Percentiles rank a stretch among this genome's conserved stretches.
phyloP scores from a whole-genome alignment of 2,888 invertebrate species.

The Miltochrista miniata region DNA sequence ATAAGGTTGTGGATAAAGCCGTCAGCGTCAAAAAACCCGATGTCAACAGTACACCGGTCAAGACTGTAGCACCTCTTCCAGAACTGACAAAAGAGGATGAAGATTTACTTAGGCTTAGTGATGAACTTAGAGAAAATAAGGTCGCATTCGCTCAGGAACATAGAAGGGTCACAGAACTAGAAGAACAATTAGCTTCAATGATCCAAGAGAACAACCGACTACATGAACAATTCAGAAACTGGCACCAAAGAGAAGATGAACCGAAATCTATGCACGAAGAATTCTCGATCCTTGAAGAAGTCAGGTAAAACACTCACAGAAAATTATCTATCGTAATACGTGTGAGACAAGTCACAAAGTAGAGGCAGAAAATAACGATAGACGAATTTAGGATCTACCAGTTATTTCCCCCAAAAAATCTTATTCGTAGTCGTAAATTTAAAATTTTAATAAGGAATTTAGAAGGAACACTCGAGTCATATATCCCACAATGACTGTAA shows the following conservation, averaged over 20 bases:
- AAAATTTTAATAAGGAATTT: no score
- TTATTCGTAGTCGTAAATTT: no score
- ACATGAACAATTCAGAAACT: slow-evolving; percentile 87
- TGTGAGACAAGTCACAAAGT: no score
- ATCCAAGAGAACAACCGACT: slow-evolving; percentile 88
- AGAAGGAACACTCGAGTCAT: no score
- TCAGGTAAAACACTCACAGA: slow-evolving; percentile 82
- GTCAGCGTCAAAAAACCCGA: slow-evolving; percentile 57
- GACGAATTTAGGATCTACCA: no score
- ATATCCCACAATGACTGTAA: no score
- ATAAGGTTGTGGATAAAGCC: slow-evolving; percentile 50
- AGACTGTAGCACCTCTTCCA: slow-evolving; percentile 67
- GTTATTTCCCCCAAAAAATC: no score
- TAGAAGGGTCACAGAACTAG: slow-evolving; percentile 88
- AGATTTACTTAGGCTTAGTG: slow-evolving; percentile 84
- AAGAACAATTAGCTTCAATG: slow-evolving; percentile 89
- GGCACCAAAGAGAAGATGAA: slow-evolving; percentile 87
- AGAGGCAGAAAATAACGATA: no score
- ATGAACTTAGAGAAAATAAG: slow-evolving; percentile 88
- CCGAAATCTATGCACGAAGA: slow-evolving; percentile 93
- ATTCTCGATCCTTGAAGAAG: slow-evolving; percentile 92
- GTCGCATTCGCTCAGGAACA: slow-evolving; percentile 88
- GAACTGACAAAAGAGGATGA: slow-evolving; percentile 80
- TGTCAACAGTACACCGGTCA: slow-evolving; percentile 61
- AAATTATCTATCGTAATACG: background rate